phyloP scores from a whole-genome alignment of 1,140 invertebrate genomes.

The Diachasma alloeum region DNA sequence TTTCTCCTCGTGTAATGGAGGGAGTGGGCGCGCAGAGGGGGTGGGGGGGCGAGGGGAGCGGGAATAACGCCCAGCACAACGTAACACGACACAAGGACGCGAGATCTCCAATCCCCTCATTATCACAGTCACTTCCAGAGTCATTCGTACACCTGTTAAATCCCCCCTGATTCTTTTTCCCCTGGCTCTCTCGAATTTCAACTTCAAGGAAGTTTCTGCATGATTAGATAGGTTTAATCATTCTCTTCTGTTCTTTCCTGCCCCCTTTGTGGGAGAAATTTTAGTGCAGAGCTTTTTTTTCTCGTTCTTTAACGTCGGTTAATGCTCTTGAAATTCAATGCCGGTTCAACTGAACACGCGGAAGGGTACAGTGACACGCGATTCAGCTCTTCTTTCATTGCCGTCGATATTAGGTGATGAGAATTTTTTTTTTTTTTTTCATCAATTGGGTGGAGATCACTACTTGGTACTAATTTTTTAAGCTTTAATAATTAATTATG shows the following conservation, averaged over 20 bases:
- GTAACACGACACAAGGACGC: slow-evolving; percentile 22
- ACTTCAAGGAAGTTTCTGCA: background rate
- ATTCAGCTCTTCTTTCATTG: slow-evolving; percentile 8
- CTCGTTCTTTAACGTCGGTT: background rate
- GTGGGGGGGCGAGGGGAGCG: too few species aligned
- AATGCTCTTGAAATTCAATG: slow-evolving; percentile 27
- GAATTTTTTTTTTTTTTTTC: too few species aligned
- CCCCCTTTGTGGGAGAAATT: background rate
- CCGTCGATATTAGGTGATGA: background rate
- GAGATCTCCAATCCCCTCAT: too few species aligned
- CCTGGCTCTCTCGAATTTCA: background rate
- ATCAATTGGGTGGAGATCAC: too few species aligned
- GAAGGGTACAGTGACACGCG: slow-evolving; percentile 14
- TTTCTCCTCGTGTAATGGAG: slow-evolving; percentile 5
- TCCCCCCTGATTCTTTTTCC: background rate
- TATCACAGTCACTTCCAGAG: too few species aligned
- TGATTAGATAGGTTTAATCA: background rate
- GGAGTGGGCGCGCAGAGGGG: background rate
- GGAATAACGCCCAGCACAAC: slow-evolving; percentile 12
- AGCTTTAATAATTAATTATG: too few species aligned
- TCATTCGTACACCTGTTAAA: too few species aligned
- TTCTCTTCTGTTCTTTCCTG: background rate
- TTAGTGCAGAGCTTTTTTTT: background rate
- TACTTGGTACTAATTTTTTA: too few species aligned
- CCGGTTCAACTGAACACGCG: background rate